Base-by-base conservation (phyloP, 2,888 invertebrate genomes). In the Idaea straminata region DNA sequence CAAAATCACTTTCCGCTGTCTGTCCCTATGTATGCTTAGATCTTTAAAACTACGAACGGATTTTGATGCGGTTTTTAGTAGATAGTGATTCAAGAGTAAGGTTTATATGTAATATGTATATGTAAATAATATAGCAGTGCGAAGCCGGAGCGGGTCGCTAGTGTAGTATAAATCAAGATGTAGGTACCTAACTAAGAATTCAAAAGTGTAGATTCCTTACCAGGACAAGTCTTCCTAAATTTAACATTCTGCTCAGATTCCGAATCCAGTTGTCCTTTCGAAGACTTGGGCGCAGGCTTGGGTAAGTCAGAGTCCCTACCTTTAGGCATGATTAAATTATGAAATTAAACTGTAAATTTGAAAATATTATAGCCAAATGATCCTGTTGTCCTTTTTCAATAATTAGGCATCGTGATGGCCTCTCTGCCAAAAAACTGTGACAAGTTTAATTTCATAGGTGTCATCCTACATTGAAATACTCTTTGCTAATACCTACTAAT, bases 181-280 rank as follows among this genome's bases (percentile, higher is more conserved):
- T 25, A 25, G 25, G 25, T 25, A 25, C 4, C 36, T 36, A 36
- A 0, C 36, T 36, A 36, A 5, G 25, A 2, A 25, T 25, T 25
- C 25, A 25, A 61, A 16, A 59, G 16, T 60, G 7, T 57, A 10
- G 35, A 35, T 64, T 13, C 47, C 72, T 68, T 64, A 82, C 82
- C 77, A 47, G 77, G 69, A 3, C 62, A 65, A 34, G 66, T 77
- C 71, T 79, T 82, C 59, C 77, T 58, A 25, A 81, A 71, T 74
- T 81, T 84, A 57, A 85, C 81, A 75, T 84, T 85, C 62, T 78
- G 78, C 34, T 83, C 84, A 0, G 85, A 83, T 58, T 69, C 69
- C 0, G 82, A 68, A 4, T 69, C 66, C 3, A 82, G 67, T 16
- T 76, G 76, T 2, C 73, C 67, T 61, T 77, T 81, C 0, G 83